Percentiles rank a stretch among this genome's conserved stretches.
Conservation (phyloP, 2,113 vertebrate species). For the Nothobranchius kuhntae region DNA sequence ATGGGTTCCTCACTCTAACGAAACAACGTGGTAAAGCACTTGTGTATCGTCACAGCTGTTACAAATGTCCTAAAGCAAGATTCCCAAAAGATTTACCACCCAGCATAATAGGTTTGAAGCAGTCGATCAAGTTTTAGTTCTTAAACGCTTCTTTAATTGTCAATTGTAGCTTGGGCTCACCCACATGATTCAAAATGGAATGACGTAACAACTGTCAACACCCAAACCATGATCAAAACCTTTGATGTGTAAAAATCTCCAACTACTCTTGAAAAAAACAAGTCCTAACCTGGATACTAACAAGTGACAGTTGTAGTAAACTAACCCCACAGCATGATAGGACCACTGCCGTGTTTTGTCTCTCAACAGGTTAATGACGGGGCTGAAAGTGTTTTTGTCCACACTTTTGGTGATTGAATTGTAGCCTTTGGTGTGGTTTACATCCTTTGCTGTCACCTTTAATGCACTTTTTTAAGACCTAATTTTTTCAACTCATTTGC, state of each 20-base stretch:
- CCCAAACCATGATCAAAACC: background rate
- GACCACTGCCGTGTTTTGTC: background rate
- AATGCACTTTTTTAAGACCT: no score
- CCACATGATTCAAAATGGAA: background rate
- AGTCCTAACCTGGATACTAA: background rate
- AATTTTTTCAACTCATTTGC: no score
- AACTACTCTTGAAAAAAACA: background rate
- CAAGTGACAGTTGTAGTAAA: background rate
- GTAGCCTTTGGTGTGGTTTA: no score
- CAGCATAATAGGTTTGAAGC: background rate
- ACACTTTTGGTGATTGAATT: no score
- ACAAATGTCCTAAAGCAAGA: background rate
- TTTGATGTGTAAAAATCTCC: background rate
- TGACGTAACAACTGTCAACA: background rate
- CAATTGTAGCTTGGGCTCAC: background rate
- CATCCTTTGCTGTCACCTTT: no score
- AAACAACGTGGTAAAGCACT: slow-evolving; percentile 6
- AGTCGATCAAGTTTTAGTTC: background rate
- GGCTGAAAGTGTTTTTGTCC: no score
- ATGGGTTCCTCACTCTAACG: background rate
- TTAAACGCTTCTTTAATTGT: background rate
- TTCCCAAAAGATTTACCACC: background rate
- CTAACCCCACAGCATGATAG: background rate
- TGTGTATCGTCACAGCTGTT: slow-evolving; percentile 14
- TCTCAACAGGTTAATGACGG: no score